A percentile compares a stretch with the other conserved stretches of the same genome.
Conservation (phyloP, 1,140 invertebrate species). For the Zaprionus ghesquierei region DNA sequence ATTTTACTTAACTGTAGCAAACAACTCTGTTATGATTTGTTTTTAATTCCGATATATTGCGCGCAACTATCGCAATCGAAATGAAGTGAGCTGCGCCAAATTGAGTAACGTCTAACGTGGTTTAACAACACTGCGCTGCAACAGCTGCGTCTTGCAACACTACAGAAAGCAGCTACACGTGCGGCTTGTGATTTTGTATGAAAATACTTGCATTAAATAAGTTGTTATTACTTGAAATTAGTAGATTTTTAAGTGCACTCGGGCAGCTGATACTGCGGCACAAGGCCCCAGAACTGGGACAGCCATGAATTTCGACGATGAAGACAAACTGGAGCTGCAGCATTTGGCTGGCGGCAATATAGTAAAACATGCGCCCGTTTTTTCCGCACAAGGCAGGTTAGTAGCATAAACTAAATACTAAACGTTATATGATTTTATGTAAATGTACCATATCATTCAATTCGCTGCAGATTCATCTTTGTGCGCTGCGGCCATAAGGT, state of each 20-base stretch:
- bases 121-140: constrained; percentile 12
- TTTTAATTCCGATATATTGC: neutral
- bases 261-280: constrained; percentile 17
- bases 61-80: neutral
- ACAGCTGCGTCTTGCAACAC: constrained; percentile 14
- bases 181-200: constrained; percentile 38
- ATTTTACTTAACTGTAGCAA: too few relatives aligned
- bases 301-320: constrained; percentile 69
- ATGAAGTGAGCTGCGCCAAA: neutral
- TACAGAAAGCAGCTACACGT: constrained; percentile 36
- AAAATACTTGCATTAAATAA: constrained; percentile 19
- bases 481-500: constrained; percentile 84
- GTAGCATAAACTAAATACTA: constrained; percentile 47
- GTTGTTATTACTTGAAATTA: neutral
- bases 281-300: neutral
- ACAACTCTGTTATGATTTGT: neutral
- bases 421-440: neutral
- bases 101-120: neutral
- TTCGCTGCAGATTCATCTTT: constrained; percentile 84
- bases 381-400: constrained; percentile 87
- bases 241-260: neutral
- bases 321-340: constrained; percentile 79
- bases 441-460: neutral
- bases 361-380: constrained; percentile 85
- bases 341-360: constrained; percentile 85